Conservation (phyloP, 1,140 invertebrate species). For the Diorhabda sublineata region DNA sequence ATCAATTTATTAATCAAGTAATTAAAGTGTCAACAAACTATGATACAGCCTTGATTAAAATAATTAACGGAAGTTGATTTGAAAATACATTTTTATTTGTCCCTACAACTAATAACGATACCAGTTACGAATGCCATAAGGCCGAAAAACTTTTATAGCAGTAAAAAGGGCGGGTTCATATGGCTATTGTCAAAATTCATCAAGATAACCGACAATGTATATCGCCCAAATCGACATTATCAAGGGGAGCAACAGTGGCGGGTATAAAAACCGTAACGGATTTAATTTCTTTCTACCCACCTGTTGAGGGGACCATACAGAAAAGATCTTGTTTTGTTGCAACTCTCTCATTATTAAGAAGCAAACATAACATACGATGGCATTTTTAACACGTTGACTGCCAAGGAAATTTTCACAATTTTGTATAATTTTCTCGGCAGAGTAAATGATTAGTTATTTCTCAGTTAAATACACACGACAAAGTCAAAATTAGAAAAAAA, state of each 20-base stretch:
- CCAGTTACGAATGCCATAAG: neutral
- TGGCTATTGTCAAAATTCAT: slow-evolving; percentile 1
- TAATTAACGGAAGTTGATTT: neutral
- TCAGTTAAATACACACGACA: too few species aligned
- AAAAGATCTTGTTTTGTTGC: too few species aligned
- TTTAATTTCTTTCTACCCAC: too few species aligned
- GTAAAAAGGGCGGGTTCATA: neutral
- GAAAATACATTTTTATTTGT: neutral
- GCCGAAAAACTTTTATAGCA: neutral
- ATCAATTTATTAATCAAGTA: slow-evolving; percentile 2
- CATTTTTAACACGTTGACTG: too few species aligned
- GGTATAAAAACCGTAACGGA: neutral
- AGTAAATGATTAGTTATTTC: too few species aligned
- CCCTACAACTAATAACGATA: neutral
- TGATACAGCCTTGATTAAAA: neutral
- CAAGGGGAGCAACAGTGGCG: neutral
- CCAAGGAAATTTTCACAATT: too few species aligned
- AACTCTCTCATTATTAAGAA: too few species aligned
- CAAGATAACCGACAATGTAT: slow-evolving; percentile 7
- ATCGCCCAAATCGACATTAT: slow-evolving; percentile 4
- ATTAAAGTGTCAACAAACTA: neutral
- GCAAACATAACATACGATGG: too few species aligned
- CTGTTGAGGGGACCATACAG: too few species aligned
- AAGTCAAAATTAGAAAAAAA: too few species aligned
- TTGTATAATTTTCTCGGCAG: too few species aligned